Evolutionary conservation across 2,888 invertebrate species (phyloP).

Genomic region (Acrobasis suavella): DNA sequence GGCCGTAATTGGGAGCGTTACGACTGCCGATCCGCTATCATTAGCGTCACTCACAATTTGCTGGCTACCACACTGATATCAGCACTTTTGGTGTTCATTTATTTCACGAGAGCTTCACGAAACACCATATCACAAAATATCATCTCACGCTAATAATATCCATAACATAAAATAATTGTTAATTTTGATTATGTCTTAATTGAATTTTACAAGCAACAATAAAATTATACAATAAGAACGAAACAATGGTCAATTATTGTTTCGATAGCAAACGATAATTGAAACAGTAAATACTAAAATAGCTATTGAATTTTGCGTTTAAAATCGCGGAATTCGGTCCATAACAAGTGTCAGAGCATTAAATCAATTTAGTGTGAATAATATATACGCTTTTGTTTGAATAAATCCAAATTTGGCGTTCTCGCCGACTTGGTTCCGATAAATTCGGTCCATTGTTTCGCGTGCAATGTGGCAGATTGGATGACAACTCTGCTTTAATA

Average conservation of each 20-base stretch:
- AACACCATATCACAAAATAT: too few relatives aligned
- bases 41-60: conserved; percentile 79
- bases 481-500: not conserved
- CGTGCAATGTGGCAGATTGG: conserved; percentile 27
- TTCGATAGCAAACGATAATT: conserved; percentile 13
- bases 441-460: conserved; percentile 37
- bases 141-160: not conserved
- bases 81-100: conserved; percentile 38
- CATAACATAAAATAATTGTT: not conserved
- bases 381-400: conserved; percentile 30
- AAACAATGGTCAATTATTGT: conserved; percentile 15
- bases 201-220: conserved; percentile 8
- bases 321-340: conserved; percentile 6
- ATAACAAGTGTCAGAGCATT: conserved; percentile 18
- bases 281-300: conserved; percentile 18
- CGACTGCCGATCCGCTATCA: conserved; percentile 68
- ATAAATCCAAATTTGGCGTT: conserved; percentile 33
- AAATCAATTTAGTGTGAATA: conserved; percentile 26
- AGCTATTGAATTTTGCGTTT: conserved; percentile 14
- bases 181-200: not conserved
- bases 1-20: conserved; percentile 70
- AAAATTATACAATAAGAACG: not conserved
- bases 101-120: conserved; percentile 27
- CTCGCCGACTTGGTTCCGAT: conserved; percentile 35
- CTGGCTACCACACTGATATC: conserved; percentile 42